Conservation (phyloP, 1,140 invertebrate genomes). For the Cyrtorhinus lividipennis region DNA sequence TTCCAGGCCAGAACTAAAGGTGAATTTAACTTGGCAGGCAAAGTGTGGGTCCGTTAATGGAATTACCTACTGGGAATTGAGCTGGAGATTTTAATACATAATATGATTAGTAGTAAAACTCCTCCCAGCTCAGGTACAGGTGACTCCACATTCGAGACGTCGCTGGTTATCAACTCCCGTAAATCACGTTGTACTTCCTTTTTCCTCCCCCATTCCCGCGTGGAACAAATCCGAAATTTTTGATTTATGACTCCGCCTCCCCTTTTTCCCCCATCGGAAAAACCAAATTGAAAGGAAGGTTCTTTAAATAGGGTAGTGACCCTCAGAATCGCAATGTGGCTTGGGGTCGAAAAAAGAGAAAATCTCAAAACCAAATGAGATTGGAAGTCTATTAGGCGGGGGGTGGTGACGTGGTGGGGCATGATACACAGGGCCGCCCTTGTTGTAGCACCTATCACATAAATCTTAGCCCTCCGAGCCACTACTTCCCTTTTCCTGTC, state of each 20-base stretch:
- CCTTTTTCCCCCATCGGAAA: no score
- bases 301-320: neutral
- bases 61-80: no score
- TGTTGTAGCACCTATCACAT: constrained; percentile 4
- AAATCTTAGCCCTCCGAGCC: neutral
- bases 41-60: no score
- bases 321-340: neutral
- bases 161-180: neutral
- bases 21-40: no score
- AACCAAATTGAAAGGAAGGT: neutral
- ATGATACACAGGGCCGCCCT: no score
- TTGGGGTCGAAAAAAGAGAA: neutral
- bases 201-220: neutral
- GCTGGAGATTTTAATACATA: no score
- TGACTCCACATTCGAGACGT: no score
- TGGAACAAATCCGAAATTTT: neutral
- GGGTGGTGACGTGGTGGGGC: neutral
- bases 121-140: no score
- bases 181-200: neutral
- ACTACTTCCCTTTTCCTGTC: neutral
- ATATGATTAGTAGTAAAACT: no score
- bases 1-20: no score
- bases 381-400: constrained; percentile 4
- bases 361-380: neutral
- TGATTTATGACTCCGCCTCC: neutral